Evolutionary conservation across 2,797 vertebrate species (phyloP).

Genomic region (Lindbergichthys nudifrons): DNA sequence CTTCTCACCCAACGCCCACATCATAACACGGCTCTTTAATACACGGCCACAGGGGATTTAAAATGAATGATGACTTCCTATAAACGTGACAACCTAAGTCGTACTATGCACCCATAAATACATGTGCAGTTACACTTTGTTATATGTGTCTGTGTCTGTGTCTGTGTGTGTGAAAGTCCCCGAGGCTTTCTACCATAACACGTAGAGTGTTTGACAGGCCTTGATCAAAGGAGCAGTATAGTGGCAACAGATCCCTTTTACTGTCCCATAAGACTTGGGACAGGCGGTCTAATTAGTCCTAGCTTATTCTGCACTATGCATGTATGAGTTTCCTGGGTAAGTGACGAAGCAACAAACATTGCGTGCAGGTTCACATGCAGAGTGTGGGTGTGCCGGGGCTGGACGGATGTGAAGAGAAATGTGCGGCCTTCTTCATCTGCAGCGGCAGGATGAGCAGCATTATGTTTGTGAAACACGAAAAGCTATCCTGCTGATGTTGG

Average conservation of each 20-base stretch:
- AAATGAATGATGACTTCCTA: slow-evolving; percentile 31
- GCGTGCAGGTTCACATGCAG: slow-evolving; percentile 4
- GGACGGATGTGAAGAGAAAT: slow-evolving; percentile 21
- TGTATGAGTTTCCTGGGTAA: slow-evolving; percentile 12
- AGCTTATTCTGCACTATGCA: slow-evolving; percentile 2
- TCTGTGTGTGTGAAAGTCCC: slow-evolving; percentile 26
- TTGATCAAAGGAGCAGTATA: slow-evolving; percentile 66
- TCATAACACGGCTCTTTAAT: slow-evolving; percentile 38
- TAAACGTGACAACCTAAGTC: slow-evolving; percentile 24
- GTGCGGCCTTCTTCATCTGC: slow-evolving; percentile 8
- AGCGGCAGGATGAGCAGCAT: slow-evolving; percentile 31
- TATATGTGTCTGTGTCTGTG: slow-evolving; percentile 7
- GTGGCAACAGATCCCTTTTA: slow-evolving; percentile 58
- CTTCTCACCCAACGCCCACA: slow-evolving; percentile 42
- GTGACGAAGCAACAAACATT: slow-evolving; percentile 13
- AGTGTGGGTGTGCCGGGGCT: slow-evolving; percentile 3
- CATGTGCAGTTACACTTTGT: background rate
- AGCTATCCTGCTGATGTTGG: slow-evolving; percentile 37
- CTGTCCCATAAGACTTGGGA: slow-evolving; percentile 63
- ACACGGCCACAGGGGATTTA: slow-evolving; percentile 31
- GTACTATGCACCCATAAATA: slow-evolving; percentile 8
- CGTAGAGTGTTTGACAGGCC: slow-evolving; percentile 56
- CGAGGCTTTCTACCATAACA: slow-evolving; percentile 12
- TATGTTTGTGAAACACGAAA: slow-evolving; percentile 50
- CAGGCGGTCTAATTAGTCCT: slow-evolving; percentile 64